Conservation (phyloP, 1,140 invertebrate species). For the Drosophila ironensis region DNA sequence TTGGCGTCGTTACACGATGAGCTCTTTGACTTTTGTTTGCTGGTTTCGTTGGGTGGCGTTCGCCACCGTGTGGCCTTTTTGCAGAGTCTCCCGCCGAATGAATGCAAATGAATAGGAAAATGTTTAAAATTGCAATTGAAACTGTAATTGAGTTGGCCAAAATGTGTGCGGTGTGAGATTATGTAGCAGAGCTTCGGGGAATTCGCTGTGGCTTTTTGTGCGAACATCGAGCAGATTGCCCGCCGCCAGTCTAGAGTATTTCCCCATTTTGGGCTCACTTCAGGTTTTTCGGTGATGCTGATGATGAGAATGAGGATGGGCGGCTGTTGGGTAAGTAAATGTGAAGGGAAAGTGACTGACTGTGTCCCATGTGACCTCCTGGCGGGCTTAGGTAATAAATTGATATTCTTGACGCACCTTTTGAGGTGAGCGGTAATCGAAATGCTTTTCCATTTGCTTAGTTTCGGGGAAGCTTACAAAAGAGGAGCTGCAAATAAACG, state of each 20-base stretch:
- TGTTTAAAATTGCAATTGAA: constrained; percentile 61
- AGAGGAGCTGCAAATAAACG: neutral
- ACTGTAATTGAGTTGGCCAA: constrained; percentile 52
- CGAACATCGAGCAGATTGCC: constrained; percentile 4
- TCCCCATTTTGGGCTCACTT: constrained; percentile 44
- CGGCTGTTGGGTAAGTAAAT: no score
- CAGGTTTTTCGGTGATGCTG: neutral
- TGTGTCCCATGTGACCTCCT: constrained; percentile 8
- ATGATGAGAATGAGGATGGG: neutral
- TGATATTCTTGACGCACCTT: constrained; percentile 43
- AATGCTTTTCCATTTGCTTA: constrained; percentile 39
- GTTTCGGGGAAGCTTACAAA: neutral
- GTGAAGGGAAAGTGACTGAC: neutral
- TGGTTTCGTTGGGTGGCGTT: neutral
- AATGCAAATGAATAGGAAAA: constrained; percentile 61
- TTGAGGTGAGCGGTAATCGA: constrained; percentile 45
- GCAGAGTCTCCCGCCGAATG: constrained; percentile 22
- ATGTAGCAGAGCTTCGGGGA: neutral
- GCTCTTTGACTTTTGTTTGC: constrained; percentile 46
- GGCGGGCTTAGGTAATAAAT: constrained; percentile 39
- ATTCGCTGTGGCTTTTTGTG: neutral
- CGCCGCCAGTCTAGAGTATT: constrained; percentile 12
- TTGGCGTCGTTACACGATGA: constrained; percentile 22
- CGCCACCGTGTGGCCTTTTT: constrained; percentile 36
- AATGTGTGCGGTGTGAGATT: neutral